Conservation (phyloP, 1,140 invertebrate species). For the Trichoplusia ni region DNA sequence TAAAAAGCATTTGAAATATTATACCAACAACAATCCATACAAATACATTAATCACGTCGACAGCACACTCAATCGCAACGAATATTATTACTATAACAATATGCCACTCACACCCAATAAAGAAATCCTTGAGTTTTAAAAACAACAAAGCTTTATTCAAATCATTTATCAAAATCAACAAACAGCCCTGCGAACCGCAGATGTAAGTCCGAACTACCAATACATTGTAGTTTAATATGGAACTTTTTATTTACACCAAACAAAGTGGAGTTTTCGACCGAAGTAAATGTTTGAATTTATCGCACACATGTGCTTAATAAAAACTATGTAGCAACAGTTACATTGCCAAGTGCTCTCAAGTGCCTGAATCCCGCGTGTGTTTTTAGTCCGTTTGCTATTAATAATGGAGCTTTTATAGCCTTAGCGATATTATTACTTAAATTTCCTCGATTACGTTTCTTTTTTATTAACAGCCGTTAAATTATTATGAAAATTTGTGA, state of each 20-base stretch:
- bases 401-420: constrained; percentile 38
- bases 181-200: constrained; percentile 21
- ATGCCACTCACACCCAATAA: constrained; percentile 4
- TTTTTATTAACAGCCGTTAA: constrained; percentile 12
- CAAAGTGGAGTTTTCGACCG: constrained; percentile 66
- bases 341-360: constrained; percentile 47
- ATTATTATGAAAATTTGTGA: constrained; percentile 14
- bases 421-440: constrained; percentile 21
- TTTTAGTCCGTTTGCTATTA: constrained; percentile 54
- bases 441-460: constrained; percentile 29
- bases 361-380: constrained; percentile 49
- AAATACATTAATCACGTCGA: too few relatives aligned
- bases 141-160: constrained; percentile 14
- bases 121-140: background rate
- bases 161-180: constrained; percentile 5
- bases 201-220: constrained; percentile 26
- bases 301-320: constrained; percentile 61
- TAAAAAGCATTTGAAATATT: too few relatives aligned
- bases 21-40: too few relatives aligned
- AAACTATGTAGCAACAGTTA: constrained; percentile 54
- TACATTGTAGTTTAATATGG: constrained; percentile 62
- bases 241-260: constrained; percentile 67
- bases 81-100: constrained; percentile 20
- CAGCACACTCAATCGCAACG: too few relatives aligned
- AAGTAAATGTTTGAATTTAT: constrained; percentile 69